Percentiles rank a stretch among this genome's conserved stretches.
These are phyloP conservation scores for Eucera pruinosa DNA, from an alignment of 2,888 invertebrate species.

Conservation along the genomic window DNA sequence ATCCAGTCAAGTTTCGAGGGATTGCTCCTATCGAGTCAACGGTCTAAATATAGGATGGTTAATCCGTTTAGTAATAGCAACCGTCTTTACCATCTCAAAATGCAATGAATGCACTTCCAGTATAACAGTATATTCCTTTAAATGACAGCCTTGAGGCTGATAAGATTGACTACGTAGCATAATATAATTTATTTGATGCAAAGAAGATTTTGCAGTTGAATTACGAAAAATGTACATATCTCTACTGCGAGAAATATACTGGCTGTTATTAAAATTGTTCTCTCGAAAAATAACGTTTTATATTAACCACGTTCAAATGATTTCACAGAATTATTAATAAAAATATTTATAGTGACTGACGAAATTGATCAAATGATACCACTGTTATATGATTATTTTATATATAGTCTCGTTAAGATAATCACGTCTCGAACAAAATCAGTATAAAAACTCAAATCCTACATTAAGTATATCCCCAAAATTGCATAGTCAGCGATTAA, in stretches of 20 bases:
- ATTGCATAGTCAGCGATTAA: too few species aligned
- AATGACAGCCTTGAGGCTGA: not conserved
- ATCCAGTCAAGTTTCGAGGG: not conserved
- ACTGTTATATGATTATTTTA: too few species aligned
- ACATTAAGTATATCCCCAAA: too few species aligned
- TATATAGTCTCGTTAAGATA: too few species aligned
- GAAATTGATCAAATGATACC: too few species aligned
- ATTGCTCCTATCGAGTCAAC: not conserved
- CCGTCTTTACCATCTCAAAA: conserved; percentile 7
- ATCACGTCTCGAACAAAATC: too few species aligned
- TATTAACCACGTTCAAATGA: too few species aligned
- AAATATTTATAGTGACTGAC: too few species aligned
- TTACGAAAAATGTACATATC: not conserved
- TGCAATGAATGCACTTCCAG: not conserved
- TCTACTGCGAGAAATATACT: not conserved
- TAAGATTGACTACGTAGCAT: not conserved
- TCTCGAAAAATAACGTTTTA: too few species aligned
- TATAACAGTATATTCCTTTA: not conserved
- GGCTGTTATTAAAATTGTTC: not conserved
- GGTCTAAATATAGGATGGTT: conserved; percentile 10
- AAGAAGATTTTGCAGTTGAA: not conserved
- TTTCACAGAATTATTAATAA: too few species aligned
- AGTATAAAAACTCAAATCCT: too few species aligned
- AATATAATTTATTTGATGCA: not conserved
- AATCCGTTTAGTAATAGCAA: conserved; percentile 3